phyloP scores from a whole-genome alignment of 2,797 vertebrate species.

The Phrynocephalus forsythii region DNA sequence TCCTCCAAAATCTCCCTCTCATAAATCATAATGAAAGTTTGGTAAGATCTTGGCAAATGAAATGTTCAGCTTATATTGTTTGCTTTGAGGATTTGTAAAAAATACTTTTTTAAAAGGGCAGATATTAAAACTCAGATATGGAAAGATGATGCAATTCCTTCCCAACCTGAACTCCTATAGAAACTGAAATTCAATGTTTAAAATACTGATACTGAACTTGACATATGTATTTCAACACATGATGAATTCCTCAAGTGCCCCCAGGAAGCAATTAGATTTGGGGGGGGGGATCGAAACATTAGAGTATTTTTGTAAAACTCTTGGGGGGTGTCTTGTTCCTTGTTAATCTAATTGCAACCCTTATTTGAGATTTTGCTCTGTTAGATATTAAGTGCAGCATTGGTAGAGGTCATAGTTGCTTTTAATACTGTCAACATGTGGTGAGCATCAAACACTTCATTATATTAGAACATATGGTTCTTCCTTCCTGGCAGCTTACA shows the following conservation, averaged over 20 bases:
- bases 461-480: constrained; percentile 15
- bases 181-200: constrained; percentile 26
- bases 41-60: background rate
- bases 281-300: constrained; percentile 7
- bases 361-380: constrained; percentile 18
- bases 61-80: background rate
- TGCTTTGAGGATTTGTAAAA: constrained; percentile 34
- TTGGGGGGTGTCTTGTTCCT: constrained; percentile 17
- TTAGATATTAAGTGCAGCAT: constrained; percentile 3
- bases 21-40: constrained; percentile 1
- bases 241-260: constrained; percentile 11
- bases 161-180: background rate
- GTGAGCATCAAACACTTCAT: constrained; percentile 13
- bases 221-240: constrained; percentile 31
- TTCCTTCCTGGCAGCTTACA: background rate
- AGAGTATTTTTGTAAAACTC: constrained; percentile 18
- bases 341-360: constrained; percentile 25
- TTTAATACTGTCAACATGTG: background rate
- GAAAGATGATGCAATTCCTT: constrained; percentile 32
- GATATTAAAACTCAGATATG: constrained; percentile 9
- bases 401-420: constrained; percentile 7
- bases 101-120: constrained; percentile 17
- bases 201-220: constrained; percentile 20
- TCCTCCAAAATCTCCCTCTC: background rate
- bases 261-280: background rate